These are phyloP conservation scores for Novumbra hubbsi DNA, from an alignment of 2,797 vertebrate genomes.

Conservation along the genomic window DNA sequence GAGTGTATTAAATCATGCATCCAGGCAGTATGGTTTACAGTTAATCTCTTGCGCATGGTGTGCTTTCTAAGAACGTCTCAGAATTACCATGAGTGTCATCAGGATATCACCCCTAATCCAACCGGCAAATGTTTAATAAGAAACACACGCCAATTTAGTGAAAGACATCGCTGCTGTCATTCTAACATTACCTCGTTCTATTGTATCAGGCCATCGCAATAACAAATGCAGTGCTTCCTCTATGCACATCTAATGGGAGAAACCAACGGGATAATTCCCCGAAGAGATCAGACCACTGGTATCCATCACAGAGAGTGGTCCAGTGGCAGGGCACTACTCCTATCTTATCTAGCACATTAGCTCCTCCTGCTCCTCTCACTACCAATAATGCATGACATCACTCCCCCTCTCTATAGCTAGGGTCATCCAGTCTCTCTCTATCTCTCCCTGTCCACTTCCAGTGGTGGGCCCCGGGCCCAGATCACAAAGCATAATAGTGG, in stretches of 20 bases:
- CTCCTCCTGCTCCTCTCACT: conserved; percentile 15
- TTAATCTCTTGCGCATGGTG: too few species aligned
- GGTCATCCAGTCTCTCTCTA: conserved; percentile 11
- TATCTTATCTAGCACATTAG: conserved; percentile 1
- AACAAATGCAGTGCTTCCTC: background rate
- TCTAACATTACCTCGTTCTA: background rate
- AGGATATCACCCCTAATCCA: too few species aligned
- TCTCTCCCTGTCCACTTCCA: conserved; percentile 5
- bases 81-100: too few species aligned
- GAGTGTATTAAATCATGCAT: too few species aligned
- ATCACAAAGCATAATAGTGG: conserved; percentile 26
- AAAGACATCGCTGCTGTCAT: background rate
- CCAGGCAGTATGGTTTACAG: too few species aligned
- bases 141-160: too few species aligned
- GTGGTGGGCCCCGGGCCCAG: background rate
- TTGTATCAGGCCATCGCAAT: background rate
- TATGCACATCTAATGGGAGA: background rate
- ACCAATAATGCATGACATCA: conserved; percentile 45
- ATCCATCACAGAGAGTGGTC: conserved; percentile 4
- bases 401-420: conserved; percentile 18
- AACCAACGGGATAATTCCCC: background rate
- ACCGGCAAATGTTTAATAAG: too few species aligned
- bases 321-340: background rate
- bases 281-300: background rate
- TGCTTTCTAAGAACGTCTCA: too few species aligned